These are phyloP conservation scores for Montipora efflorescens DNA, from an alignment of 64 coral and sea anemone genomes.

Conservation along the genomic window DNA sequence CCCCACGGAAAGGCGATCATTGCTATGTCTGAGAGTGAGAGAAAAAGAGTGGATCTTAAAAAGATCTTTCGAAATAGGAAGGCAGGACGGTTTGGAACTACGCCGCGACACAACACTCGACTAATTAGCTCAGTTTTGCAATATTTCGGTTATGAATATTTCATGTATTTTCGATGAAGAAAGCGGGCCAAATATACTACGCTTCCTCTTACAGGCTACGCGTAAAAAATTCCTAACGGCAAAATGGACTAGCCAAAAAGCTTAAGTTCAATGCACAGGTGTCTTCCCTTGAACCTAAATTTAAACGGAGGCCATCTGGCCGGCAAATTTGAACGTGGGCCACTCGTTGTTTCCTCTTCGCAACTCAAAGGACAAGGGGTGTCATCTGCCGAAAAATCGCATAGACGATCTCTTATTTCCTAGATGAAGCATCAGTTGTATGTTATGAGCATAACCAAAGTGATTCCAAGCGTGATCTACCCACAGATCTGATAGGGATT, in stretches of 20 bases:
- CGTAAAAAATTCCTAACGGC: constrained; percentile 57
- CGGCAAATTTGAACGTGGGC: constrained; percentile 87
- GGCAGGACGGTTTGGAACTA: constrained; percentile 22
- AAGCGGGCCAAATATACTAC: constrained; percentile 90
- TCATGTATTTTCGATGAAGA: constrained; percentile 85
- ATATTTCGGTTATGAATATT: constrained; percentile 95
- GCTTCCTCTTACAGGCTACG: constrained; percentile 67
- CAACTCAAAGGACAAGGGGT: constrained; percentile 96
- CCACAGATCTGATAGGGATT: constrained; percentile 13
- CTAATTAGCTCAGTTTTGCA: constrained; percentile 97
- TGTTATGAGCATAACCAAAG: background rate
- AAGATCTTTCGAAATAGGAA: constrained; percentile 22
- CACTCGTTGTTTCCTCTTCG: constrained; percentile 92
- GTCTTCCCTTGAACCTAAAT: background rate
- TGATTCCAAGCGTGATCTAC: background rate
- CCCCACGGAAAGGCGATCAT: background rate
- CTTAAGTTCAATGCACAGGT: constrained; percentile 4
- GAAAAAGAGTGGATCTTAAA: background rate
- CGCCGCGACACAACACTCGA: constrained; percentile 18
- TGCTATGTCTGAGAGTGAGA: background rate
- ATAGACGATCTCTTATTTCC: constrained; percentile 79
- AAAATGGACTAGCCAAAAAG: constrained; percentile 41
- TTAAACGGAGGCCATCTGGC: constrained; percentile 73
- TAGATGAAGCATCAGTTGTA: constrained; percentile 42
- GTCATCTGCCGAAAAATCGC: constrained; percentile 96